Evolutionary conservation across 92 coral and sea anemone genomes (phyloP).

Genomic region (Montipora capitata): DNA sequence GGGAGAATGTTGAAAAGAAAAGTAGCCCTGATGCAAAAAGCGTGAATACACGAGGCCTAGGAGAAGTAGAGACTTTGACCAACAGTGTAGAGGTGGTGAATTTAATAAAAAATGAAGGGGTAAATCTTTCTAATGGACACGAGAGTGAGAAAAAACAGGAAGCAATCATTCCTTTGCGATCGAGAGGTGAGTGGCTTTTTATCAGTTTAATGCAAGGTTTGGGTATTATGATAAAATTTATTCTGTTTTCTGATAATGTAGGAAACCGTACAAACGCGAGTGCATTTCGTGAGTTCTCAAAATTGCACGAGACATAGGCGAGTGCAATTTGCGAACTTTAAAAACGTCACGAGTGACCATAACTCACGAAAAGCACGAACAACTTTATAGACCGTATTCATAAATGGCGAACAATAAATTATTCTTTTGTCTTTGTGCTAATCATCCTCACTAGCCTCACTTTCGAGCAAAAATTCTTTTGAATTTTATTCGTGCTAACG

Average conservation of each 20-base stretch:
- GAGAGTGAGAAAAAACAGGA: background rate
- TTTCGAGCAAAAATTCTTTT: too few species aligned
- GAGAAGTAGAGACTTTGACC: background rate
- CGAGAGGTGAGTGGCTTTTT: conserved; percentile 27
- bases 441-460: too few species aligned
- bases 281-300: too few species aligned
- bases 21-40: background rate
- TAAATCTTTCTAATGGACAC: background rate
- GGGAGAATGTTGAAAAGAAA: background rate
- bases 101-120: background rate
- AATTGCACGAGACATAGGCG: too few species aligned
- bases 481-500: too few species aligned
- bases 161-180: conserved; percentile 18
- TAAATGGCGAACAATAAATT: too few species aligned
- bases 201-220: background rate
- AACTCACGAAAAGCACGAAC: too few species aligned
- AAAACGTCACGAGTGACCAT: too few species aligned
- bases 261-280: background rate
- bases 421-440: too few species aligned
- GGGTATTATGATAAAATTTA: background rate
- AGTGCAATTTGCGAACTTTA: too few species aligned
- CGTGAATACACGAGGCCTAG: background rate
- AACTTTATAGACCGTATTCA: too few species aligned
- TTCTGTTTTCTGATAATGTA: background rate
- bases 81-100: background rate